Conservation (phyloP, 2,797 vertebrate genomes). For the Neosilurus mollespiculum region DNA sequence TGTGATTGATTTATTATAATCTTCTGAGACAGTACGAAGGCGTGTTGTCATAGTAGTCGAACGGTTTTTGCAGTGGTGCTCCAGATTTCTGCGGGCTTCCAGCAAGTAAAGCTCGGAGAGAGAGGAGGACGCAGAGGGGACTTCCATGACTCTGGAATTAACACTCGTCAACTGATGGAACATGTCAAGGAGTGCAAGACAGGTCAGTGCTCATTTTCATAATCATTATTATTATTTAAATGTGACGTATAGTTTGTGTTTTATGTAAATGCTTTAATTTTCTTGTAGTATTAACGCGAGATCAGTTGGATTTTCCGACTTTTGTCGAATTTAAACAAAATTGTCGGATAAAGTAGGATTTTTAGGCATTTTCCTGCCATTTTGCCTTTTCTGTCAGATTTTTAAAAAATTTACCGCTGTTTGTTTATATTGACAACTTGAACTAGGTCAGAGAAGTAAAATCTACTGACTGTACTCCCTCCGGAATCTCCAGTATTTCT, state of each 20-base stretch:
- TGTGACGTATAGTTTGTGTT: neutral
- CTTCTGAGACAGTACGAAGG: neutral
- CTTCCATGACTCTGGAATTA: conserved; percentile 82
- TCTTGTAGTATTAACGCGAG: too few relatives aligned
- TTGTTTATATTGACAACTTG: too few relatives aligned
- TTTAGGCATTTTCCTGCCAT: too few relatives aligned
- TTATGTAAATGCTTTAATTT: too few relatives aligned
- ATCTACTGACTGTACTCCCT: too few relatives aligned
- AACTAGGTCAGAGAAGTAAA: too few relatives aligned
- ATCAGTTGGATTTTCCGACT: too few relatives aligned
- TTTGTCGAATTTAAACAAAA: too few relatives aligned
- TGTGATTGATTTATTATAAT: neutral
- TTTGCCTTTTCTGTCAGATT: too few relatives aligned
- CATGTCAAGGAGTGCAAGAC: conserved; percentile 88
- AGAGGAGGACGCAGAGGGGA: conserved; percentile 85
- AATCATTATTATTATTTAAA: neutral
- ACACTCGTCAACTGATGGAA: conserved; percentile 85
- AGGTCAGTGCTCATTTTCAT: conserved; percentile 63
- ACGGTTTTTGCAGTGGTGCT: conserved; percentile 55
- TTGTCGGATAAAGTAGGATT: too few relatives aligned
- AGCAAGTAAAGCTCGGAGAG: conserved; percentile 83
- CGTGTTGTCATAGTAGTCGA: neutral
- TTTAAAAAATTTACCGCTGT: too few relatives aligned
- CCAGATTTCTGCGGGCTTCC: conserved; percentile 87
- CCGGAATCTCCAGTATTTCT: too few relatives aligned